phyloP scores from a whole-genome alignment of 2,888 invertebrate genomes.

The Monochamus alternatus region DNA sequence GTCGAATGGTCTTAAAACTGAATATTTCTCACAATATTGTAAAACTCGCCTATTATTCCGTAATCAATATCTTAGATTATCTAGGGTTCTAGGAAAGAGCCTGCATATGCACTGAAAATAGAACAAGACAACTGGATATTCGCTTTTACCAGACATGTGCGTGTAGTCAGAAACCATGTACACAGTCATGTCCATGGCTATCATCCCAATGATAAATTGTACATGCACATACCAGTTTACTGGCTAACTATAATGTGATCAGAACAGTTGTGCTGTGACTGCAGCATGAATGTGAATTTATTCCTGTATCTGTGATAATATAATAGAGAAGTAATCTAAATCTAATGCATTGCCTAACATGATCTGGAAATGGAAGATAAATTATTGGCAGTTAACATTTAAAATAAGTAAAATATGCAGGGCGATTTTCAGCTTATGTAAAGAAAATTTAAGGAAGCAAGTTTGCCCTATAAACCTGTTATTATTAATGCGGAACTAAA shows the following conservation, averaged over 20 bases:
- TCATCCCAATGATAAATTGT: not conserved
- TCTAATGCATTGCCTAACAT: not conserved
- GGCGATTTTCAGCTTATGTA: not conserved
- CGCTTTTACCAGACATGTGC: not conserved
- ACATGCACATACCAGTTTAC: not conserved
- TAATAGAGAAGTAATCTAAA: constrained; percentile 15
- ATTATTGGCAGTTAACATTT: not conserved
- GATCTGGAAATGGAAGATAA: not conserved
- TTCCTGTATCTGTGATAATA: constrained; percentile 34
- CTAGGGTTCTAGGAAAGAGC: no score
- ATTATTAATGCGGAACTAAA: no score
- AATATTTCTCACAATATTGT: no score
- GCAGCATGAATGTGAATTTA: constrained; percentile 6
- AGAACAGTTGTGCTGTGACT: not conserved
- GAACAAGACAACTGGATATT: not conserved
- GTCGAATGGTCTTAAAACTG: no score
- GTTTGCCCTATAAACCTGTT: not conserved
- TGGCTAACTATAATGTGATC: not conserved
- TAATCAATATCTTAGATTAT: no score
- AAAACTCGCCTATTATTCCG: no score
- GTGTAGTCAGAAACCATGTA: not conserved
- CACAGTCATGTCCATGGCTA: not conserved
- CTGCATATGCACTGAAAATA: no score
- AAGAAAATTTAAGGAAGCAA: not conserved
- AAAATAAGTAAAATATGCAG: not conserved